Evolutionary conservation across 1,140 invertebrate species (phyloP).

Genomic region (Halesus radiatus): DNA sequence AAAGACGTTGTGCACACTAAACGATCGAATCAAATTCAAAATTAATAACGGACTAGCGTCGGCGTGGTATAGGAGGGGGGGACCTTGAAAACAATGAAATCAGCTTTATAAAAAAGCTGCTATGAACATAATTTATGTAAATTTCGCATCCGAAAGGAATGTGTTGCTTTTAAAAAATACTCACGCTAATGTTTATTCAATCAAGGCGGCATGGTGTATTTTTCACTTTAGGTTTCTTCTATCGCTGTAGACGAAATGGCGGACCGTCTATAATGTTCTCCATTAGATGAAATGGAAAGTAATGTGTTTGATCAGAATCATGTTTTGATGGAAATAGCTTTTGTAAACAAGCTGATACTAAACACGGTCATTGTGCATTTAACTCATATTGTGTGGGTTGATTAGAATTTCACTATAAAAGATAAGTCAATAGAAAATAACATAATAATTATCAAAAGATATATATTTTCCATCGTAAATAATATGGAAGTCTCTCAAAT

Average conservation of each 20-base stretch:
- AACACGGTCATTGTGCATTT: too few species aligned
- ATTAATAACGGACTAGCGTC: background rate
- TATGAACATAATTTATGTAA: slow-evolving; percentile 19
- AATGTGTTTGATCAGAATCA: background rate
- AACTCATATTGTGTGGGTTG: too few species aligned
- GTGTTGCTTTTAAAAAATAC: slow-evolving; percentile 8
- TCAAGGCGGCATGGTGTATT: background rate
- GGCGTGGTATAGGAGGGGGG: background rate
- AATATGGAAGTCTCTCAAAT: too few species aligned
- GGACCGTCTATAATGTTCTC: background rate
- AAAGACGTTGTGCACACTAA: slow-evolving; percentile 4
- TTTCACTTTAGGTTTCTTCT: background rate
- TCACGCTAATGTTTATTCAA: slow-evolving; percentile 7
- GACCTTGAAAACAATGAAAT: slow-evolving; percentile 7
- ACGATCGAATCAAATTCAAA: background rate
- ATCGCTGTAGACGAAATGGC: background rate
- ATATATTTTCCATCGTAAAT: too few species aligned
- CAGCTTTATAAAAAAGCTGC: background rate
- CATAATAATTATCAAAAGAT: too few species aligned
- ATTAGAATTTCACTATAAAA: too few species aligned
- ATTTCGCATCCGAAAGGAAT: slow-evolving; percentile 15
- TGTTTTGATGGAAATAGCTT: too few species aligned
- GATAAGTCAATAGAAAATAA: too few species aligned
- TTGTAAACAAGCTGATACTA: too few species aligned
- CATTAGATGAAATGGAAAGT: slow-evolving; percentile 1